These are phyloP conservation scores for Mola mola DNA, from an alignment of 2,113 vertebrate species.

Conservation along the genomic window DNA sequence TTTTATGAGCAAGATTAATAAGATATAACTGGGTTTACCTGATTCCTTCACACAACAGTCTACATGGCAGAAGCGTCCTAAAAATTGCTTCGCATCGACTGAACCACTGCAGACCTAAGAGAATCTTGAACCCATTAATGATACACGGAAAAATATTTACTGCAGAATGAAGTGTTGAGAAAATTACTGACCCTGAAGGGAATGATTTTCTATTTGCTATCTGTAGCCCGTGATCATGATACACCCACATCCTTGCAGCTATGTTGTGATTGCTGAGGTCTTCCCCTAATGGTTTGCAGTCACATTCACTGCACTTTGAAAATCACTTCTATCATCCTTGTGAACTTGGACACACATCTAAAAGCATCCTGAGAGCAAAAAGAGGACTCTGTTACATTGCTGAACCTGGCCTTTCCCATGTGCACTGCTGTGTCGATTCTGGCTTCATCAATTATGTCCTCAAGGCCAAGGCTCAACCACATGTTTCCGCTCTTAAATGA, in stretches of 20 bases:
- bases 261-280: conserved; percentile 42
- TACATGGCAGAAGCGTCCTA: neutral
- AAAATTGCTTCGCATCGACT: conserved; percentile 25
- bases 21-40: conserved; percentile 25
- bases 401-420: neutral
- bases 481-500: conserved; percentile 60
- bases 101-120: conserved; percentile 2
- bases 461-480: conserved; percentile 12
- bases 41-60: neutral
- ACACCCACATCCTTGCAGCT: conserved; percentile 54
- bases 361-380: conserved; percentile 41
- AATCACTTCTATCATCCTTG: conserved; percentile 36
- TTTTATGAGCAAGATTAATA: conserved; percentile 5
- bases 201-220: conserved; percentile 61
- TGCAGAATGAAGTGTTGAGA: conserved; percentile 35
- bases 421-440: conserved; percentile 5
- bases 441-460: conserved; percentile 54
- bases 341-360: conserved; percentile 35
- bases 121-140: conserved; percentile 34
- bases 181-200: conserved; percentile 62
- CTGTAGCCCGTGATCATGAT: conserved; percentile 56
- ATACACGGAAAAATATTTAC: conserved; percentile 37
- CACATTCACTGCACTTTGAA: conserved; percentile 53
- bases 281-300: conserved; percentile 43
- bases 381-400: conserved; percentile 8